Conservation (phyloP, 2,797 vertebrate species). For the Pseudotriccus pelzelni region DNA sequence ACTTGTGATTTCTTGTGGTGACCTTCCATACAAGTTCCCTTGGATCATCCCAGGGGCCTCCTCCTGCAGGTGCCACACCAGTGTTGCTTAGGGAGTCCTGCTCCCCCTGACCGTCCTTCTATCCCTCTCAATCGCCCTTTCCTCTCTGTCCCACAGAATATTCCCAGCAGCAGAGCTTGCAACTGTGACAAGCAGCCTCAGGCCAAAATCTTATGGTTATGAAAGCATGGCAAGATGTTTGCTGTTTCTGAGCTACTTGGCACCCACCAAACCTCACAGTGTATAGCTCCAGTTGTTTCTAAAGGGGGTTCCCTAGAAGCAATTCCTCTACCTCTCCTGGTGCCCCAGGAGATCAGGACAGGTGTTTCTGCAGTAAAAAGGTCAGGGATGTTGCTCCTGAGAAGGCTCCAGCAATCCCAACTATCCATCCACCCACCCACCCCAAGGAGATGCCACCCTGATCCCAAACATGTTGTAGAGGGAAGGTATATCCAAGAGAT, state of each 20-base stretch:
- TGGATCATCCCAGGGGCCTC: background rate
- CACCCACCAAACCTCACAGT: background rate
- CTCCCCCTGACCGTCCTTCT: background rate
- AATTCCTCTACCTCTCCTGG: background rate
- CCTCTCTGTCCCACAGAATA: background rate
- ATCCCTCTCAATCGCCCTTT: background rate
- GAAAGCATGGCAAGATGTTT: background rate
- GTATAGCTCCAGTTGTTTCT: background rate
- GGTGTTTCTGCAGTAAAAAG: background rate
- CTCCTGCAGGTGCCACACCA: background rate
- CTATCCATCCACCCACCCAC: background rate
- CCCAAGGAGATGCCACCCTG: background rate
- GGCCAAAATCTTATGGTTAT: background rate
- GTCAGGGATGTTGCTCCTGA: background rate
- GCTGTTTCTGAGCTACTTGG: background rate
- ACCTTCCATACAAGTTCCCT: background rate
- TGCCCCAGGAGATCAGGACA: background rate
- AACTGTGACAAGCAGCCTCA: background rate
- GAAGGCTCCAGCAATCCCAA: background rate
- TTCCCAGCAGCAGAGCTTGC: background rate
- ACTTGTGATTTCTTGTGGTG: fast-evolving
- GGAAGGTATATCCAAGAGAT: background rate
- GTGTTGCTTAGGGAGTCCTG: background rate
- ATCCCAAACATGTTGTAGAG: background rate
- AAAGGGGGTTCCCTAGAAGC: background rate